phyloP scores from a whole-genome alignment of 2,797 vertebrate species.

The Moxostoma hubbsi region DNA sequence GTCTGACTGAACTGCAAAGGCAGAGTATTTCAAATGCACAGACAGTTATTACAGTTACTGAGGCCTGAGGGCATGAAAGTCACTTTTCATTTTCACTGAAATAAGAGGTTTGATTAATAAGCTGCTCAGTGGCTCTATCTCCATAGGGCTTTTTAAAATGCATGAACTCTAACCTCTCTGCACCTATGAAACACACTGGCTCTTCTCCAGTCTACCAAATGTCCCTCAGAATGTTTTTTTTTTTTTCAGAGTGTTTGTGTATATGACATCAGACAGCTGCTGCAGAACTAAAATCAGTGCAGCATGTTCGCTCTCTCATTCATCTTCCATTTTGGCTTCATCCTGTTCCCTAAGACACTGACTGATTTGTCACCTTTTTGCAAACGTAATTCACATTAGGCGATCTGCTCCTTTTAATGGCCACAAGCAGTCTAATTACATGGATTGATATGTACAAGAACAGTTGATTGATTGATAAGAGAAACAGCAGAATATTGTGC shows the following conservation, averaged over 20 bases:
- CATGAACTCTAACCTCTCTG: conserved; percentile 48
- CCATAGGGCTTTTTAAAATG: conserved; percentile 32
- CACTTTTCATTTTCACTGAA: conserved; percentile 54
- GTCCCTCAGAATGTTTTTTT: conserved; percentile 67
- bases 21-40: conserved; percentile 39
- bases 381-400: conserved; percentile 25
- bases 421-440: conserved; percentile 21
- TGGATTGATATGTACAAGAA: conserved; percentile 14
- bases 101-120: conserved; percentile 55
- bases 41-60: conserved; percentile 49
- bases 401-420: conserved; percentile 10
- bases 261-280: conserved; percentile 61
- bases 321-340: conserved; percentile 47
- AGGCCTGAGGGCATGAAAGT: conserved; percentile 33
- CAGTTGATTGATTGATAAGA: conserved; percentile 17
- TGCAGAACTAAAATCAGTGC: conserved; percentile 55
- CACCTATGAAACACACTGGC: conserved; percentile 66
- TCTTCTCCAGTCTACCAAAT: conserved; percentile 71
- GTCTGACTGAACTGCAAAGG: conserved; percentile 45
- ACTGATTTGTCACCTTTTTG: conserved; percentile 31
- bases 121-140: conserved; percentile 25
- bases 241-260: conserved; percentile 43
- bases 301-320: conserved; percentile 46
- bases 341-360: conserved; percentile 43
- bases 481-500: not conserved